Evolutionary conservation across 1,140 invertebrate genomes (phyloP), one percentile per base, ranked within the genome.

Genomic region (Drosophila leontia): DNA sequence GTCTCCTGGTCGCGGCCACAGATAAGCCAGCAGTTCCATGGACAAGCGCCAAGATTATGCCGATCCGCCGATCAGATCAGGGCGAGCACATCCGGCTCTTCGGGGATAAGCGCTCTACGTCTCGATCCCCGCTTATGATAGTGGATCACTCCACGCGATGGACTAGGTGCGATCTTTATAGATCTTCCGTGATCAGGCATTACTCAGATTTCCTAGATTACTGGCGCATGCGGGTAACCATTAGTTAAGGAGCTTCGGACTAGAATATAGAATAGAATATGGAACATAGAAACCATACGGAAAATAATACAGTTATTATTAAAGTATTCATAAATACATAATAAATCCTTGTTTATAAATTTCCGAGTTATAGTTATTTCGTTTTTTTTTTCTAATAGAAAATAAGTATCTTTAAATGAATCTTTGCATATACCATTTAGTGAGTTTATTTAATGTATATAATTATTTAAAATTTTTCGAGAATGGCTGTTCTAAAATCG

Each of bases 11-110:
- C 19, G 29, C 48, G 51, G 58, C 72, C 26, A 34, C 15, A 74
- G 69, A 85, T 81, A 85, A 85, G 61, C 64, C 64, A 35, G 32
- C 35, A 44, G 47, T 39, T 67, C 32, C 55, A 65, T 11, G 34
- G 62, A 51, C 61, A 53, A 42, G 62, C 39, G 47, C 32, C 13
- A 55, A 32, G 50, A 56, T 56, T 34, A 61, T 17, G 23, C 12
- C 29, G 29, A 29, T 60, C 23, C 58, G 42, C 9, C 17, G 42
- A 50, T 60, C 58, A 48, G 51, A 55, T 55, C 51, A 55, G 51
- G 51, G 51, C 51, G 8, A 55, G 51, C 19, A 55, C 51, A 55
- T 55, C 51, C 51, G 51, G 51, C 51, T 55, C 51, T 55, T 39
- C 51, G 51, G 51, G 51, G 51, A 55, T 55, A 55, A 55, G 51